A percentile compares a stretch with the other conserved stretches of the same genome.
These are phyloP conservation scores for Myotis findleyi DNA, from an alignment of 2,797 vertebrate genomes.

Conservation along the genomic window DNA sequence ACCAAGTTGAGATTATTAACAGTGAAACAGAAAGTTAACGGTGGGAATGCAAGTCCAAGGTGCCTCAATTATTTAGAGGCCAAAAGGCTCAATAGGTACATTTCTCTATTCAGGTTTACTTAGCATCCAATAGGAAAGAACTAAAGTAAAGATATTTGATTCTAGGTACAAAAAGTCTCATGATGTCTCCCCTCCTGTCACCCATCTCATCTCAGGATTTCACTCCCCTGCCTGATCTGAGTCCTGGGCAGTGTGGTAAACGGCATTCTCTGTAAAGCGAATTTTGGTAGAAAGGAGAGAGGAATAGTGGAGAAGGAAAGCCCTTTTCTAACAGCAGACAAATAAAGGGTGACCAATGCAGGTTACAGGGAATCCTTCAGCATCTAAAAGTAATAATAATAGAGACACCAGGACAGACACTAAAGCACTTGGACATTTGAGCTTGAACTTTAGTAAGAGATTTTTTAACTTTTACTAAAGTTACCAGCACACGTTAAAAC, in stretches of 20 bases:
- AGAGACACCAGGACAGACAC: neutral
- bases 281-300: neutral
- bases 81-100: neutral
- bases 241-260: neutral
- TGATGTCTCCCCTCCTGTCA: neutral
- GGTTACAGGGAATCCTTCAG: neutral
- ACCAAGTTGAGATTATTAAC: conserved; percentile 31
- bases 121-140: conserved; percentile 38
- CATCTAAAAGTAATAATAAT: neutral
- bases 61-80: neutral
- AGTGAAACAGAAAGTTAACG: conserved; percentile 25
- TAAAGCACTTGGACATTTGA: neutral
- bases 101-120: conserved; percentile 11
- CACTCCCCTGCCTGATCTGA: neutral
- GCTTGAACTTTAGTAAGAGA: neutral
- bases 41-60: neutral
- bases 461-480: conserved; percentile 17
- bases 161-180: neutral
- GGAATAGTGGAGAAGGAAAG: neutral
- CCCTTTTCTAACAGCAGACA: conserved; percentile 41
- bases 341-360: neutral
- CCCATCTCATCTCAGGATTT: neutral
- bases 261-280: neutral
- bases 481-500: neutral
- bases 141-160: neutral